phyloP scores from a whole-genome alignment of 2,888 invertebrate genomes.

The Carcina quercana region DNA sequence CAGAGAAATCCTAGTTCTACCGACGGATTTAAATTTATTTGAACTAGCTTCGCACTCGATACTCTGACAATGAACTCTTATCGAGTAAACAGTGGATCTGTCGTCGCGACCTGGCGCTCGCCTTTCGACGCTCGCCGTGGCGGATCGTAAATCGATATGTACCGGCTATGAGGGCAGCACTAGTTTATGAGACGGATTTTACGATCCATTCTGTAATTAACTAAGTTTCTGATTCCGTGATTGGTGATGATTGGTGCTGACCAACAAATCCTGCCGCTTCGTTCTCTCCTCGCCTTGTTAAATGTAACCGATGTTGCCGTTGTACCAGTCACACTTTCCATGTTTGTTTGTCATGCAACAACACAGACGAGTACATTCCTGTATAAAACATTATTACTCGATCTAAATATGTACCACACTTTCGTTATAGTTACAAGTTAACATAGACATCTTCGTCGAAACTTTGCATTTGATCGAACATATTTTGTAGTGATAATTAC shows the following conservation, averaged over 20 bases:
- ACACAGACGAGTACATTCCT: too few species aligned
- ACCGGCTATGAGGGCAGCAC: conserved; percentile 42
- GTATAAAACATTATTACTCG: too few species aligned
- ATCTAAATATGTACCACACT: too few species aligned
- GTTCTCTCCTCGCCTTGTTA: too few species aligned
- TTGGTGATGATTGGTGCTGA: conserved; percentile 18
- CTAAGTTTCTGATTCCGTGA: conserved; percentile 35
- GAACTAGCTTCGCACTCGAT: conserved; percentile 54
- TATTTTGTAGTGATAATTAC: too few species aligned
- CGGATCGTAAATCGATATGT: conserved; percentile 61
- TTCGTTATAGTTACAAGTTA: too few species aligned
- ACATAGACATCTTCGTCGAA: too few species aligned
- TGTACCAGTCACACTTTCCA: too few species aligned
- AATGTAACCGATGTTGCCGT: too few species aligned
- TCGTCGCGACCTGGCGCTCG: conserved; percentile 59
- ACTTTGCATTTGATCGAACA: too few species aligned
- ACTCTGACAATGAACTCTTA: conserved; percentile 69
- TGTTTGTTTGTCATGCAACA: too few species aligned
- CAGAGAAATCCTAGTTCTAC: conserved; percentile 39
- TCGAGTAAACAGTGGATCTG: conserved; percentile 62
- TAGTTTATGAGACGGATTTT: conserved; percentile 50
- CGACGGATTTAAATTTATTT: conserved; percentile 61
- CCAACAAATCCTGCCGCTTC: too few species aligned
- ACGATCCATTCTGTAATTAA: conserved; percentile 49
- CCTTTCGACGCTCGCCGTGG: conserved; percentile 50